A percentile compares a stretch with the other conserved stretches of the same genome.
These are phyloP conservation scores for Tachypleus tridentatus DNA, from an alignment of 1,140 invertebrate genomes.

Conservation along the genomic window DNA sequence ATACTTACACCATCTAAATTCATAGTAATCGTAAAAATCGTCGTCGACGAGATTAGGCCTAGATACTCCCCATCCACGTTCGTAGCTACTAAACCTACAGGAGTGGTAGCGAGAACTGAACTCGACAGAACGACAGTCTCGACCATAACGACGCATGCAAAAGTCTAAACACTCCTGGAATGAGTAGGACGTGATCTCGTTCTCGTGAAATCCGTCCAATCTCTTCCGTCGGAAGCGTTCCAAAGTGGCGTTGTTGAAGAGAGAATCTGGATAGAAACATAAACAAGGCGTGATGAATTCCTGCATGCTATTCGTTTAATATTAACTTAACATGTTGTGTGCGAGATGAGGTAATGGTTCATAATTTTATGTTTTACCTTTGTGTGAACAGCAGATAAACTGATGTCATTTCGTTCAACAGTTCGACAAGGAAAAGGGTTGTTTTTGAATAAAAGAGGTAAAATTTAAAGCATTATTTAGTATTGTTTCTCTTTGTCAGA, in stretches of 20 bases:
- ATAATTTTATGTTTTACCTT: not conserved
- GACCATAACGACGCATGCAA: conserved; percentile 49
- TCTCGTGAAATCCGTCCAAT: conserved; percentile 71
- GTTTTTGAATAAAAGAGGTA: too few relatives aligned
- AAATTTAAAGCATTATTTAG: too few relatives aligned
- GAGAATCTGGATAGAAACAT: conserved; percentile 16
- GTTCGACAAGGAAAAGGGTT: not conserved
- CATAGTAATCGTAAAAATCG: conserved; percentile 81
- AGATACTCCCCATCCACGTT: conserved; percentile 28
- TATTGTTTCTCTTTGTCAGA: too few relatives aligned
- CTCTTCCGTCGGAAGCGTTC: conserved; percentile 72
- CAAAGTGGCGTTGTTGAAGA: conserved; percentile 51
- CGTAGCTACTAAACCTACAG: conserved; percentile 70
- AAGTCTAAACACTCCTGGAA: conserved; percentile 78
- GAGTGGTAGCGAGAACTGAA: conserved; percentile 71
- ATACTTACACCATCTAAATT: conserved; percentile 56
- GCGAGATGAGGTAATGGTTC: not conserved
- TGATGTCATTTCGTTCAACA: not conserved
- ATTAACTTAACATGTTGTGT: not conserved
- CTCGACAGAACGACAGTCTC: conserved; percentile 60
- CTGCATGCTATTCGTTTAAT: not conserved
- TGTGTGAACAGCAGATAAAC: not conserved
- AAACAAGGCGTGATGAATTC: not conserved
- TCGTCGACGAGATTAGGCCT: conserved; percentile 62
- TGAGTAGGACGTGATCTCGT: conserved; percentile 70